These are phyloP conservation scores for Thereva unica DNA, from an alignment of 2,888 invertebrate species.

Conservation along the genomic window DNA sequence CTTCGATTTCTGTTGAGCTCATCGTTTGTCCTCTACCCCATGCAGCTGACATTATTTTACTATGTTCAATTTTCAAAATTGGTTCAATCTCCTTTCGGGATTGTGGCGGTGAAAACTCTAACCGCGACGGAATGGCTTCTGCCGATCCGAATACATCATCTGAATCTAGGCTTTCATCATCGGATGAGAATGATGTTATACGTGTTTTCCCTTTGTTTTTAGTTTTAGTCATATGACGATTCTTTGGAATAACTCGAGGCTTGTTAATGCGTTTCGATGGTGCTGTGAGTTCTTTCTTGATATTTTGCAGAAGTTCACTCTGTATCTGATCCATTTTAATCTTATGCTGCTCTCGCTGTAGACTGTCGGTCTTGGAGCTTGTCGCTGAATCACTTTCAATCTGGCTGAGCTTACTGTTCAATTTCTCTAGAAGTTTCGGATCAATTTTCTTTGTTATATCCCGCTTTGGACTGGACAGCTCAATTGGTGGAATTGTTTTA, in stretches of 20 bases:
- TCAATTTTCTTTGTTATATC: slow-evolving; percentile 73
- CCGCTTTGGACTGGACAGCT: slow-evolving; percentile 70
- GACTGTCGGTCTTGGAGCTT: slow-evolving; percentile 73
- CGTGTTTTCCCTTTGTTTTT: slow-evolving; percentile 70
- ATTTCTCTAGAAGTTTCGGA: slow-evolving; percentile 68
- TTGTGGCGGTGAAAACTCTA: slow-evolving; percentile 76
- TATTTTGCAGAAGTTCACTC: slow-evolving; percentile 61
- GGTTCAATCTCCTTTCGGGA: slow-evolving; percentile 77
- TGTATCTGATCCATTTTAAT: slow-evolving; percentile 61
- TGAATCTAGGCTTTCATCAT: slow-evolving; percentile 76
- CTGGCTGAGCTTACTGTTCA: slow-evolving; percentile 74
- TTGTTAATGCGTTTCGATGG: slow-evolving; percentile 65
- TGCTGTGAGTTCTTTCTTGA: slow-evolving; percentile 66
- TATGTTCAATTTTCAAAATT: slow-evolving; percentile 72
- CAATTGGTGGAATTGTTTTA: slow-evolving; percentile 64
- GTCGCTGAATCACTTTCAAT: slow-evolving; percentile 78
- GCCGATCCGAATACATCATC: slow-evolving; percentile 78
- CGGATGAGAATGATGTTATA: slow-evolving; percentile 76
- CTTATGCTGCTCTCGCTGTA: slow-evolving; percentile 62
- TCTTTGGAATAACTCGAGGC: slow-evolving; percentile 65
- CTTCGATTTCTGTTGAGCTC: slow-evolving; percentile 79
- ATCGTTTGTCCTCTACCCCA: slow-evolving; percentile 73
- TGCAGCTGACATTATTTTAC: slow-evolving; percentile 68
- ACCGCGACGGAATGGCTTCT: slow-evolving; percentile 71
- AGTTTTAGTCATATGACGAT: slow-evolving; percentile 64